Evolutionary conservation across 37 sponge, comb jelly and placozoan genomes (phyloP), one percentile per base, ranked within the genome.

Genomic region (Agelas oroides): DNA sequence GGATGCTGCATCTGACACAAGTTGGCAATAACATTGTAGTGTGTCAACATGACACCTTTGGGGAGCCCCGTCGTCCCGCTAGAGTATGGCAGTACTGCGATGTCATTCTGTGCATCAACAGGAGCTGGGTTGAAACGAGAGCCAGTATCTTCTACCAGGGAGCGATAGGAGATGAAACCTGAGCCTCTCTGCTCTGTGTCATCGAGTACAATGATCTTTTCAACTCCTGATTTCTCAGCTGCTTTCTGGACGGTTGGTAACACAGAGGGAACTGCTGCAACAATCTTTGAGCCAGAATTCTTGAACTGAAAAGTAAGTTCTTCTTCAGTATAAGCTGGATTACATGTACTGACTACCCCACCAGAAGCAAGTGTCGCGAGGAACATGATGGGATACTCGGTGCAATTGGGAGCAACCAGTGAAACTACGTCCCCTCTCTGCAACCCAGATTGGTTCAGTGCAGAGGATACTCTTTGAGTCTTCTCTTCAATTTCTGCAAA

Each of bases 61-160:
- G 94, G 87, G 23, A 96, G 84, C n/a, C 97, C 97, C 37, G 94
- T 96, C 12, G 97, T 96, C 0, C 97, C 97, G 68, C 97, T 96
- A 68, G 92, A 91, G 76, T 91, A 96, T 55, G 95, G 95, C 25
- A 96, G 69, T 21, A 87, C 75, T 20, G 85, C 81, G 17, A 79
- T 82, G n/a, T 89, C 90, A 34, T 89, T 25, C 34, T 70, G 64
- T 13, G 79, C 60, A 70, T 79, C 63, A 54, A 90, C 88, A 16
- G 36, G 34, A 32, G 33, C 71, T 21, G 53, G 68, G 21, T 56
- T 37, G 33, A 89, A 89, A 23, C 18, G 28, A n/a, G 89, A 86
- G 1, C 94, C 90, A 52, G 67, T 76, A 73, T 93, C 87, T 13
- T 70, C 34, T 16, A 89, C 23, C 19, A 89, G 69, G n/a, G 54